These are phyloP conservation scores for Agrenia bidenticulata DNA, from an alignment of 2,888 invertebrate species.

Conservation along the genomic window DNA sequence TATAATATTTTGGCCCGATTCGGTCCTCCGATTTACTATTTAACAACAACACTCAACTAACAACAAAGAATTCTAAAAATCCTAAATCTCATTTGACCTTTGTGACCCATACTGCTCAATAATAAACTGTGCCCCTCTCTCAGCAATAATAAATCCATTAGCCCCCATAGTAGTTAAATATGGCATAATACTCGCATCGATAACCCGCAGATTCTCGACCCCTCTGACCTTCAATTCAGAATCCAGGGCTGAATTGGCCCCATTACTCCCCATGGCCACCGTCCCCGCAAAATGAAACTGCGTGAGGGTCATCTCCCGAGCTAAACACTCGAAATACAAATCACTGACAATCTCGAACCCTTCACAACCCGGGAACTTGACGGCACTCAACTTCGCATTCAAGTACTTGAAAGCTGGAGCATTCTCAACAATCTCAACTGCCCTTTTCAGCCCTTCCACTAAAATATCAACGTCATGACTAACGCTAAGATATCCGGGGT, in stretches of 20 bases:
- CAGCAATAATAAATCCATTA: conserved; percentile 33
- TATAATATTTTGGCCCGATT: too few species aligned
- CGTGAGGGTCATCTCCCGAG: conserved; percentile 27
- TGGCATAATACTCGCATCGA: conserved; percentile 36
- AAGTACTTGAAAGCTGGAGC: conserved; percentile 31
- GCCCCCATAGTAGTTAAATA: conserved; percentile 28
- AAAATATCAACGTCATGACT: conserved; percentile 43
- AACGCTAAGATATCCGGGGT: conserved; percentile 43
- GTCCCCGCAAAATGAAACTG: conserved; percentile 27
- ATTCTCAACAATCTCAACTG: conserved; percentile 34
- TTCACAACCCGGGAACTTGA: conserved; percentile 34
- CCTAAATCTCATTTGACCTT: neutral
- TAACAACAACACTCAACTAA: too few species aligned
- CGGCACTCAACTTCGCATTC: conserved; percentile 27
- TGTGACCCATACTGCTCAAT: conserved; percentile 19
- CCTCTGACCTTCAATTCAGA: conserved; percentile 21
- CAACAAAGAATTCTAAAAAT: too few species aligned
- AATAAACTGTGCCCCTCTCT: conserved; percentile 30
- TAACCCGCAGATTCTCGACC: conserved; percentile 19
- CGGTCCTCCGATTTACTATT: too few species aligned
- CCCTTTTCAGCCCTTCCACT: conserved; percentile 41
- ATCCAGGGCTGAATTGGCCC: conserved; percentile 2
- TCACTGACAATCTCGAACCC: conserved; percentile 19
- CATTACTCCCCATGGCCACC: conserved; percentile 12
- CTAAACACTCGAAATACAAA: conserved; percentile 36